A percentile compares a stretch with the other conserved stretches of the same genome.
Conservation (phyloP, 2,888 invertebrate species). For the Dermolepida albohirtum region DNA sequence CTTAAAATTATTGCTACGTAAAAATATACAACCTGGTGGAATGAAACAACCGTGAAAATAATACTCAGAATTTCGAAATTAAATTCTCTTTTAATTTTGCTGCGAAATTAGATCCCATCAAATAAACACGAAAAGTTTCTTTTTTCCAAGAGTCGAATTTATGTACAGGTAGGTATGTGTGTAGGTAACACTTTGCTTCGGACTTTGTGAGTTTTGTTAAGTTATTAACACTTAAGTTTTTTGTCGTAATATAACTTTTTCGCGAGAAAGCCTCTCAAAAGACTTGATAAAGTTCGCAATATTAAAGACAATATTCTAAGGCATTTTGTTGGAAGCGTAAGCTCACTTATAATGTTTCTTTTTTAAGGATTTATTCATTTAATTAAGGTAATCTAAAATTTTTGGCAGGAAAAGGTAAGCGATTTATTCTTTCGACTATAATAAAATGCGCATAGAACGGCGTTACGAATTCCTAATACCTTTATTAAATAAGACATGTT, state of each 20-base stretch:
- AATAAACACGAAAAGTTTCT: slow-evolving; percentile 26
- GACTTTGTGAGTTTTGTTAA: slow-evolving; percentile 8
- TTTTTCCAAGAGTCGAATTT: slow-evolving; percentile 16
- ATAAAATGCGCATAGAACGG: too few species aligned
- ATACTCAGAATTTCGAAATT: slow-evolving; percentile 33
- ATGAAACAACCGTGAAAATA: slow-evolving; percentile 35
- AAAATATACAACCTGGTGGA: slow-evolving; percentile 28
- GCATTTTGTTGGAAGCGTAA: too few species aligned
- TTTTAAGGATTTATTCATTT: too few species aligned
- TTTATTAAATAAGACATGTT: too few species aligned
- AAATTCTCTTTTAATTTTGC: slow-evolving; percentile 38
- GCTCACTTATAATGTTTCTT: too few species aligned
- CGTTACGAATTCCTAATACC: too few species aligned
- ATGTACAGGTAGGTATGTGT: background rate
- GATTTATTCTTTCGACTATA: too few species aligned
- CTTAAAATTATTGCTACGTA: slow-evolving; percentile 48
- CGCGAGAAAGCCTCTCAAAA: slow-evolving; percentile 8
- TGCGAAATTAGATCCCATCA: slow-evolving; percentile 18
- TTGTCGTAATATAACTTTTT: slow-evolving; percentile 13
- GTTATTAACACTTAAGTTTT: slow-evolving; percentile 11
- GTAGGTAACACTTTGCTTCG: slow-evolving; percentile 4
- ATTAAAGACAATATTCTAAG: too few species aligned
- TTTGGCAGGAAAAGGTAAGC: too few species aligned
- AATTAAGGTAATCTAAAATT: too few species aligned
- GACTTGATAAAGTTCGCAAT: slow-evolving; percentile 12